These are phyloP conservation scores for Crossaster papposus DNA, from an alignment of 53 echinoderm and acorn worm species.

Conservation along the genomic window DNA sequence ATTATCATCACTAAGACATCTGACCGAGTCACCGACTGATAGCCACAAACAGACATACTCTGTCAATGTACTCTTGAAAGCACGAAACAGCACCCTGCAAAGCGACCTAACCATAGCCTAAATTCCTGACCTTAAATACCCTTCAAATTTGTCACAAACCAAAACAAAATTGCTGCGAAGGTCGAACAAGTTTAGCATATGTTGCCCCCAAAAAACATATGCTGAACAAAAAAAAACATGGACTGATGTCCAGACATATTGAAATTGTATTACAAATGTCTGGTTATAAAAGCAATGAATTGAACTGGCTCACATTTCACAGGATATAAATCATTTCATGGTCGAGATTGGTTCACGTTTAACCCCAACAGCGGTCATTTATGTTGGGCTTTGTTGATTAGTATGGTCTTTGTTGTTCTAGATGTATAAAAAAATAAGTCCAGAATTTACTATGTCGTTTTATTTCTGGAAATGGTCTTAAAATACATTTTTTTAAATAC, in stretches of 20 bases:
- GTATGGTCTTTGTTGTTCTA: no score
- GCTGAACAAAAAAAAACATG: neutral
- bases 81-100: neutral
- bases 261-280: neutral
- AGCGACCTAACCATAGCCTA: neutral
- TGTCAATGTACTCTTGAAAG: neutral
- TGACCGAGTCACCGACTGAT: neutral
- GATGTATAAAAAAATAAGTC: no score
- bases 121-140: slow-evolving; percentile 38
- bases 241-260: neutral
- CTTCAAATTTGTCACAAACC: slow-evolving; percentile 26
- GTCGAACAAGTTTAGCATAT: neutral
- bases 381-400: no score
- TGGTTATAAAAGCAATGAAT: neutral
- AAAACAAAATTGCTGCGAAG: neutral
- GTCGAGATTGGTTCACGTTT: neutral
- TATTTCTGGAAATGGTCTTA: no score
- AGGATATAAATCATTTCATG: neutral
- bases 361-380: no score
- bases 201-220: neutral
- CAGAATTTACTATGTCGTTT: no score
- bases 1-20: neutral
- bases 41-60: neutral
- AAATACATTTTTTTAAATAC: no score
- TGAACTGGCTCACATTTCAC: neutral